Base-by-base conservation (phyloP, 2,797 vertebrate genomes). In the Pseudochaenichthys georgianus region DNA sequence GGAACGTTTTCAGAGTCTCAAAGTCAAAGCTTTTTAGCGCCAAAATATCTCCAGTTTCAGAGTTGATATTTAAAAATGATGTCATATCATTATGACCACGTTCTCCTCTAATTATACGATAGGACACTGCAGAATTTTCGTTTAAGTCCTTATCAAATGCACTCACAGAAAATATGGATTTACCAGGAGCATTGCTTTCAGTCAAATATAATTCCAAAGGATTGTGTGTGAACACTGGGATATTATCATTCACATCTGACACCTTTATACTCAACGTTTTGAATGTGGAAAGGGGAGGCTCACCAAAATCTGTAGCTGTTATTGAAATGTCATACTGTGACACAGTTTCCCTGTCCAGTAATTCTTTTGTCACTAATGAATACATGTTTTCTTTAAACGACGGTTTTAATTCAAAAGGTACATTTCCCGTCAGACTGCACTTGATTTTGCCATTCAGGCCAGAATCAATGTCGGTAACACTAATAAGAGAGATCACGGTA, bases 261-360 rank as follows among this genome's bases (percentile, higher is more conserved):
- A 94, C 67, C 5, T 89, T 54, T 15, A 94, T 78, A 0, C 2
- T 80, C 0, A 92, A 9, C 0, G 64, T 85, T 84, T 93, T 94
- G 0, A 21, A 73, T 57, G 93, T 83, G 1, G 92, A 91, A 28
- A 96, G 86, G 0, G 95, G 38, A 0, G 96, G 96, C 0, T 94
- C 90, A 3, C 97, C 96, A 19, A 87, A 86, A 21, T 97, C 96
- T 0, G 82, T 79, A 0, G 96, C 95, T 0, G 86, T 94, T 72
- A 97, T 90, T 61, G 85, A 94, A 0, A 97, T 21, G 0, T 94
- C 91, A 66, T 96, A 97, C 68, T 83, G 60, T 0, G 94, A 50
- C 17, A 89, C 53, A 0, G 1, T 62, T 76, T 97, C 96, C 3
- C 96, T 58, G 68, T 97, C 96, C 75, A 97, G 77, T 0, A 11